These are phyloP conservation scores for Uloborus plumipes DNA, from an alignment of 2,888 invertebrate genomes.

Conservation along the genomic window DNA sequence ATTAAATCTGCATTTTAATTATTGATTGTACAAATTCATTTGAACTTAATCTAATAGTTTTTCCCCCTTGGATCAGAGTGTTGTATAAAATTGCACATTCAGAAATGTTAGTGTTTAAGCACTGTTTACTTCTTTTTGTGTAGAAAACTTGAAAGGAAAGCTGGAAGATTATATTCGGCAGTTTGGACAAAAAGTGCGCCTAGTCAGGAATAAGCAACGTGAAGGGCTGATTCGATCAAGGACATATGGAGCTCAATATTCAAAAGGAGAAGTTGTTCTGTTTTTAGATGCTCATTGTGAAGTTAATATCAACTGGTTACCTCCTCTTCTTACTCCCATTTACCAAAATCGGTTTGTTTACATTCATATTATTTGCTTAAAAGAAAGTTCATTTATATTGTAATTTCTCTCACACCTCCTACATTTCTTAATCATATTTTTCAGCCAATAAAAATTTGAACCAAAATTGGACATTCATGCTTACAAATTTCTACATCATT, in stretches of 20 bases:
- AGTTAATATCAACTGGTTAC: slow-evolving; percentile 96
- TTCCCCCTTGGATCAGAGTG: too few relatives aligned
- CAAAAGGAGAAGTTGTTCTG: slow-evolving; percentile 94
- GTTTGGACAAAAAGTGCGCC: slow-evolving; percentile 79
- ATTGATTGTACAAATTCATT: too few relatives aligned
- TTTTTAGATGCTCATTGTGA: slow-evolving; percentile 99
- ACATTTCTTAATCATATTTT: too few relatives aligned
- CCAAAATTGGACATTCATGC: too few relatives aligned
- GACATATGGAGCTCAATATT: slow-evolving; percentile 90
- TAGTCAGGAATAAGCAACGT: slow-evolving; percentile 88
- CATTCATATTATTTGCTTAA: background rate
- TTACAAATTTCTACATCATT: too few relatives aligned
- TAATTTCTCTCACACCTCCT: too few relatives aligned
- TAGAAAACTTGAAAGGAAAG: slow-evolving; percentile 84
- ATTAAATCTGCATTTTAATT: too few relatives aligned
- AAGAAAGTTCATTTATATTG: background rate
- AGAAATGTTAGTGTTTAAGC: background rate
- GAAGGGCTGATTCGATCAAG: slow-evolving; percentile 95
- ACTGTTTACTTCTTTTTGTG: slow-evolving; percentile 12
- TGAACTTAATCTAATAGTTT: too few relatives aligned
- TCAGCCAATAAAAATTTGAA: too few relatives aligned
- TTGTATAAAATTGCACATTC: background rate
- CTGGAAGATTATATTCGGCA: slow-evolving; percentile 84
- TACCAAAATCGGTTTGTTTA: slow-evolving; percentile 78
- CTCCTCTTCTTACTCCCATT: slow-evolving; percentile 94